Conservation (phyloP, 2,888 invertebrate species). For the Drosophila picticornis region DNA sequence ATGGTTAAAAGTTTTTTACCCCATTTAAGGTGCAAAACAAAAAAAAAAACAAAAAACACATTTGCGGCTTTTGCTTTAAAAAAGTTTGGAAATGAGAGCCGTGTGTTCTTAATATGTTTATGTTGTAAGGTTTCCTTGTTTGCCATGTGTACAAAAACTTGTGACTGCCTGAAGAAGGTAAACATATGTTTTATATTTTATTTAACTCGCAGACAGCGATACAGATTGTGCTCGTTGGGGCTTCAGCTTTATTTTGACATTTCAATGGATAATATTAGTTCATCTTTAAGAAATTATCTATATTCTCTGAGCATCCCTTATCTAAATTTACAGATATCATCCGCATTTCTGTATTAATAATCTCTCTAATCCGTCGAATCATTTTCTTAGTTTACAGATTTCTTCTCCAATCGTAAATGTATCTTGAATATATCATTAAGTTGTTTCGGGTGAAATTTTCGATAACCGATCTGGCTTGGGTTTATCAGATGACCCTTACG, state of each 20-base stretch:
- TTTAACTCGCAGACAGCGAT: slow-evolving; percentile 1
- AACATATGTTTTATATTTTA: slow-evolving; percentile 36
- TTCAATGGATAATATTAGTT: neutral
- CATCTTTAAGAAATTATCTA: neutral
- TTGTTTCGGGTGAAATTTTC: no score
- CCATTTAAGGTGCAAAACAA: slow-evolving; percentile 34
- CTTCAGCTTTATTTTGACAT: neutral
- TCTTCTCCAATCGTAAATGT: neutral
- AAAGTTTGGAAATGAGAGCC: slow-evolving; percentile 40
- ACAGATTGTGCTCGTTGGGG: neutral
- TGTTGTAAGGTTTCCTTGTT: slow-evolving; percentile 15
- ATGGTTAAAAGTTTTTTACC: slow-evolving; percentile 54
- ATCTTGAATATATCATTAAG: neutral
- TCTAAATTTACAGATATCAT: neutral
- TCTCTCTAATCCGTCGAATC: neutral
- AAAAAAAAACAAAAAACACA: slow-evolving; percentile 31
- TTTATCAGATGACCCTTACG: slow-evolving; percentile 32
- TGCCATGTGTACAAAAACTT: slow-evolving; percentile 1
- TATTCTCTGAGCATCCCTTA: neutral
- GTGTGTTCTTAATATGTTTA: slow-evolving; percentile 42
- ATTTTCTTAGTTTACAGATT: neutral
- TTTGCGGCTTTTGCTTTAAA: slow-evolving; percentile 49
- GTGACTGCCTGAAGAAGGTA: slow-evolving; percentile 14
- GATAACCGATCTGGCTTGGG: neutral
- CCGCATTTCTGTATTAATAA: neutral